Base-by-base conservation (phyloP, 2,113 vertebrate species). In the Scomber colias region DNA sequence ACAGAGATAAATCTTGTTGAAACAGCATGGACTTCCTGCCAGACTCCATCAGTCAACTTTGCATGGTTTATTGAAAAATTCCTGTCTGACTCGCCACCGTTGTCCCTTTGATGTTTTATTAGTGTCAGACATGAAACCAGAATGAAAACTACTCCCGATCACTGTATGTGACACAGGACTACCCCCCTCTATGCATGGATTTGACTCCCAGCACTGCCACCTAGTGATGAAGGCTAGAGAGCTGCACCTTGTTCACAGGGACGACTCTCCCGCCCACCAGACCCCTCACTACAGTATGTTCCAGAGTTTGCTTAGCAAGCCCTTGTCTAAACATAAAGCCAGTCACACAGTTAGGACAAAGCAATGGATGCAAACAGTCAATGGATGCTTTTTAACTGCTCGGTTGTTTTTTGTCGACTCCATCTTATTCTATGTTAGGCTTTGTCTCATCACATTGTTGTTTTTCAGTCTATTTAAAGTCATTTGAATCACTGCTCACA, bases 271-370 rank as follows among this genome's bases (percentile, higher is more conserved):
- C 57, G 8, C 59, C 46, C 51, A 15, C 55, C 60, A 3, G n/a
- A n/a, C 27, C 54, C 49, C 56, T 67, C 64, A 81, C 80, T 67
- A 5, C 24, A 88, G 90, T 77, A 83, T 71, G 84, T 92, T 93
- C 91, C 45, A 92, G 90, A 89, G 73, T 83, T 79, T 86, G 82
- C 87, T 86, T 62, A 77, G 76, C 69, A 61, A 83, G 83, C 70
- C 71, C 44, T 56, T 62, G 73, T 87, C 69, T 54, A 73, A 88
- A 75, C 81, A 81, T 64, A 3, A 89, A 91, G 79, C 84, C 70
- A 16, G 82, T 48, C 66, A 35, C 76, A 85, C 69, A 56, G 66
- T 17, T 48, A 84, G 54, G 81, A 84, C 82, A 89, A 91, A 79
- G 82, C 78, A 27, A 27, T 27, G 24, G 24, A 53, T 65, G 31